These are phyloP conservation scores for Drosophila pruinosa DNA, from an alignment of 1,140 invertebrate genomes.

Conservation along the genomic window DNA sequence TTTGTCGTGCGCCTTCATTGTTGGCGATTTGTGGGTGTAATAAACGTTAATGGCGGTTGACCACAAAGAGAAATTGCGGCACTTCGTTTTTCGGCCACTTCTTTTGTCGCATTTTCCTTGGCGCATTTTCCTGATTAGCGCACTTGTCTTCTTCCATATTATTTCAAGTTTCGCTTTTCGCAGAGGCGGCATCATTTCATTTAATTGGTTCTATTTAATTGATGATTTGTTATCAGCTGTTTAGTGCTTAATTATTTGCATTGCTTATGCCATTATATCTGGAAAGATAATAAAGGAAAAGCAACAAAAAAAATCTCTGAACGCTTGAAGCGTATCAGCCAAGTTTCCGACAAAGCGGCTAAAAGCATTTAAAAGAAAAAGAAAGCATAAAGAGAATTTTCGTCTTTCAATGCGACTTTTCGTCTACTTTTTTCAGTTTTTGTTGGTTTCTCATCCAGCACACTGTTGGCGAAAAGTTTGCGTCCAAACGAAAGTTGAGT, in stretches of 20 bases:
- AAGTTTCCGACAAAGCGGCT: constrained; percentile 61
- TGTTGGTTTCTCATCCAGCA: constrained; percentile 6
- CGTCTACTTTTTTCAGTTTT: constrained; percentile 11
- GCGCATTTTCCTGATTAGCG: constrained; percentile 45
- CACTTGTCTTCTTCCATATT: constrained; percentile 23
- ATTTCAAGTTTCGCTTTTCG: constrained; percentile 13
- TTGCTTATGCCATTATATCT: constrained; percentile 34
- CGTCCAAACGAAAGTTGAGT: constrained; percentile 51
- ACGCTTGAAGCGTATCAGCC: constrained; percentile 39
- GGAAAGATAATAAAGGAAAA: neutral
- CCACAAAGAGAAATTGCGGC: constrained; percentile 74
- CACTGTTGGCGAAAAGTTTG: constrained; percentile 55
- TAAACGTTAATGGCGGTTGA: constrained; percentile 80
- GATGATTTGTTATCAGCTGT: constrained; percentile 75
- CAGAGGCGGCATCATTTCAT: constrained; percentile 41
- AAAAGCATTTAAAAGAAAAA: constrained; percentile 66
- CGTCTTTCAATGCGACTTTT: constrained; percentile 28
- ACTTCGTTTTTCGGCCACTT: constrained; percentile 56
- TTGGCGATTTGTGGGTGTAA: constrained; percentile 69
- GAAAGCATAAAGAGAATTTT: constrained; percentile 41
- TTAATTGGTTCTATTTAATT: constrained; percentile 72
- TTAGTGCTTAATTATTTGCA: constrained; percentile 72
- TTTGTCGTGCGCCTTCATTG: constrained; percentile 51
- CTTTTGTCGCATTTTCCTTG: constrained; percentile 36
- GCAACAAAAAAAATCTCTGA: constrained; percentile 2